Percentiles rank a stretch among this genome's conserved stretches.
phyloP scores from a whole-genome alignment of 2,888 invertebrate species.

The Epirrita christyi region DNA sequence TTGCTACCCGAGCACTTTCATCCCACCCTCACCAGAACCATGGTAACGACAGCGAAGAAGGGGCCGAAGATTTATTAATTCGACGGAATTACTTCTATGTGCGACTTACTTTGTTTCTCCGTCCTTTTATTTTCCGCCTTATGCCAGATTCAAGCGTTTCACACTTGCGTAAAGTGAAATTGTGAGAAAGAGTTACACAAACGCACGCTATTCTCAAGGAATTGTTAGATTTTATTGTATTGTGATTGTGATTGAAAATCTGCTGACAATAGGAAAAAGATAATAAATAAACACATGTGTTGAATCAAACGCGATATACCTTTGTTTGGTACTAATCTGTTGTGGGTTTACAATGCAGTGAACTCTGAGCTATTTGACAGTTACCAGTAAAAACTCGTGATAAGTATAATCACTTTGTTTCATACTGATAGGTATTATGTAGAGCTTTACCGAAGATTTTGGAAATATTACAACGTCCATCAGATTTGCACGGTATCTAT shows the following conservation, averaged over 20 bases:
- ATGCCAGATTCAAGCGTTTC: neutral
- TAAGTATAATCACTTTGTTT: too few relatives aligned
- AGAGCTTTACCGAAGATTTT: too few relatives aligned
- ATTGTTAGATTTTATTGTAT: neutral
- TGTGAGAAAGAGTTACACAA: slow-evolving; percentile 32
- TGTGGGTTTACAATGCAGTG: too few relatives aligned
- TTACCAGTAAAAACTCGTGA: too few relatives aligned
- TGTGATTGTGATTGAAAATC: slow-evolving; percentile 22
- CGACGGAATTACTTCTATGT: slow-evolving; percentile 60
- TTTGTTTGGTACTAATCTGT: too few relatives aligned
- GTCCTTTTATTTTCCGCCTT: slow-evolving; percentile 7
- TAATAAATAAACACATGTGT: neutral
- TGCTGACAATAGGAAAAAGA: neutral
- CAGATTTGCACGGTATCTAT: too few relatives aligned
- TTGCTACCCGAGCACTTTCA: slow-evolving; percentile 38
- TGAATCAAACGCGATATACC: too few relatives aligned
- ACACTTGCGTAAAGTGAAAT: slow-evolving; percentile 31
- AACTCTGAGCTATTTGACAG: too few relatives aligned
- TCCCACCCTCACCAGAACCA: slow-evolving; percentile 36
- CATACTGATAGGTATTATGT: too few relatives aligned
- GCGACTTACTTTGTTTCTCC: slow-evolving; percentile 37
- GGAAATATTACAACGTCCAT: too few relatives aligned
- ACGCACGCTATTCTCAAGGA: slow-evolving; percentile 30
- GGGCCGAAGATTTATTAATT: slow-evolving; percentile 73
- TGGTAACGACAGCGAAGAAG: slow-evolving; percentile 62